Percentiles rank a stretch among this genome's conserved stretches.
Conservation (phyloP, 2,888 invertebrate species). For the Tridacna gigas region DNA sequence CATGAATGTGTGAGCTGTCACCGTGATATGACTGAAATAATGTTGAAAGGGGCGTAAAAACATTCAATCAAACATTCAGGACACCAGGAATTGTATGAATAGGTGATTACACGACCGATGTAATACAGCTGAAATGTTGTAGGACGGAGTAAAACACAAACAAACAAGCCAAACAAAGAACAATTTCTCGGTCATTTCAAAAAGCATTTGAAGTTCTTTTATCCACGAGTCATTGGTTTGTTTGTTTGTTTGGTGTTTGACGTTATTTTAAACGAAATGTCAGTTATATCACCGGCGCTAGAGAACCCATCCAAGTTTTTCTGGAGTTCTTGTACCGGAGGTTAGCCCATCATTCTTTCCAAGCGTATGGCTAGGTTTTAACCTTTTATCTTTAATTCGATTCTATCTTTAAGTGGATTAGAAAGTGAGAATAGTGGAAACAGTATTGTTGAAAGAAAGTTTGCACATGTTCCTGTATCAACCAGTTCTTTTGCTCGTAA, state of each 20-base stretch:
- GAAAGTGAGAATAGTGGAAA: too few relatives aligned
- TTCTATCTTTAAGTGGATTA: too few relatives aligned
- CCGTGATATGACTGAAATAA: background rate
- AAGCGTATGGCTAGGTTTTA: background rate
- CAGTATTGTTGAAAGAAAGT: too few relatives aligned
- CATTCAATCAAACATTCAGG: background rate
- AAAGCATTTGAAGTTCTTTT: background rate
- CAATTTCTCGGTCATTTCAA: background rate
- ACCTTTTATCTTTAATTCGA: too few relatives aligned
- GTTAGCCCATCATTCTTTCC: background rate
- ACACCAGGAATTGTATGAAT: background rate
- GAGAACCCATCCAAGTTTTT: background rate
- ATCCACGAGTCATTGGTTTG: background rate
- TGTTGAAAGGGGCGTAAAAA: background rate
- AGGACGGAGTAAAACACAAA: background rate
- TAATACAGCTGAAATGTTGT: background rate
- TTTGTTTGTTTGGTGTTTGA: background rate
- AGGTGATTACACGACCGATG: background rate
- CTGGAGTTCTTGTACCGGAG: background rate
- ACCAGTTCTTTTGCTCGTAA: too few relatives aligned
- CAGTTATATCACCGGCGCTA: background rate
- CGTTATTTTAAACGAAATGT: background rate
- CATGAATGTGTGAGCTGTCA: background rate
- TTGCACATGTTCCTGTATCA: too few relatives aligned
- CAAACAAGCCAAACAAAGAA: background rate